These are phyloP conservation scores for Morpho achilles DNA, from an alignment of 2,888 invertebrate species.

Conservation along the genomic window DNA sequence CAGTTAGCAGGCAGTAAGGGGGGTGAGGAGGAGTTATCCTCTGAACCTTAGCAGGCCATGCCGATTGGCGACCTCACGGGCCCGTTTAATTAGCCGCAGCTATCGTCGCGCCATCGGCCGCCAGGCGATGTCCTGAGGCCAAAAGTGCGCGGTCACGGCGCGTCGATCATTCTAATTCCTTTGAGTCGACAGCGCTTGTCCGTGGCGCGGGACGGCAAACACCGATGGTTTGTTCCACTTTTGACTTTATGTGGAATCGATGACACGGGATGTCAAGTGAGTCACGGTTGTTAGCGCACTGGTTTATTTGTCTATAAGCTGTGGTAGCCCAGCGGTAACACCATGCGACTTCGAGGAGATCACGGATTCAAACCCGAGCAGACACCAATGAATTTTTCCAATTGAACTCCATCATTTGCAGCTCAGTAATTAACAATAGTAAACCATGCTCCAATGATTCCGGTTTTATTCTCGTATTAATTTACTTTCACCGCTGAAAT, in stretches of 20 bases:
- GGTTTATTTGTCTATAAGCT: too few relatives aligned
- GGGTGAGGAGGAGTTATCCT: too few relatives aligned
- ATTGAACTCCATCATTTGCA: constrained; percentile 19
- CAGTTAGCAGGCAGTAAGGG: too few relatives aligned
- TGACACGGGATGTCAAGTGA: too few relatives aligned
- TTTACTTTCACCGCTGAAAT: constrained; percentile 14
- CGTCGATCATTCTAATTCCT: constrained; percentile 69
- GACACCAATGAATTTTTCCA: too few relatives aligned
- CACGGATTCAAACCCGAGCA: too few relatives aligned
- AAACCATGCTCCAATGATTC: constrained; percentile 25
- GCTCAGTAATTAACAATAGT: constrained; percentile 28
- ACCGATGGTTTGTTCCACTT: constrained; percentile 37
- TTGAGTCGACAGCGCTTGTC: constrained; percentile 68
- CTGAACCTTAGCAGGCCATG: too few relatives aligned
- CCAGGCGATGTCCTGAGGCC: constrained; percentile 19
- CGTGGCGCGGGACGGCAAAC: constrained; percentile 56
- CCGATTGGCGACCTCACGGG: constrained; percentile 10
- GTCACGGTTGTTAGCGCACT: too few relatives aligned
- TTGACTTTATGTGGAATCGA: background rate
- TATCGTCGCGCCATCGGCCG: constrained; percentile 11
- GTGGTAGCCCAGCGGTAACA: too few relatives aligned
- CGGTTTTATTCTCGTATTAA: constrained; percentile 15
- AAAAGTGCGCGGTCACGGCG: constrained; percentile 47
- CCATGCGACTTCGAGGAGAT: too few relatives aligned
- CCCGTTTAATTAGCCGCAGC: constrained; percentile 16